A percentile compares a stretch with the other conserved stretches of the same genome.
Evolutionary conservation across 2,113 vertebrate species (phyloP).

Genomic region (Tyrannus savana): DNA sequence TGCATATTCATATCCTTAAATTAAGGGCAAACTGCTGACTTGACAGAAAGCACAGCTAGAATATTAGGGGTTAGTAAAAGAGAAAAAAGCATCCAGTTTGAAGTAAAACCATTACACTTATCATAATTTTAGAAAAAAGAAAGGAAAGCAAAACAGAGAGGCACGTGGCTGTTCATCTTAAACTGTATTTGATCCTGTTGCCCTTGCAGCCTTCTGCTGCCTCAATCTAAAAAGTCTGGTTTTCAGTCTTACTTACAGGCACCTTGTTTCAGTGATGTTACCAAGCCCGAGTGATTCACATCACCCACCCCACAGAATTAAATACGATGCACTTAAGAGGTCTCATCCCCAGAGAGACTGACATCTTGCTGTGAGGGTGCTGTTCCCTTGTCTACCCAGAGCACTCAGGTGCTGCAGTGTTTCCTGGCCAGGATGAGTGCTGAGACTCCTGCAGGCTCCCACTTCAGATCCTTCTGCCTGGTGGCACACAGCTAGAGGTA

Average conservation of each 20-base stretch:
- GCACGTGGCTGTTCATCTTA: background rate
- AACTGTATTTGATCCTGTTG: background rate
- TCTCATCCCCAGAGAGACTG: background rate
- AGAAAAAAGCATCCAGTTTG: background rate
- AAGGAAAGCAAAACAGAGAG: background rate
- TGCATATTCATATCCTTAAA: background rate
- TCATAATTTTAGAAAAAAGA: background rate
- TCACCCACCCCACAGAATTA: background rate
- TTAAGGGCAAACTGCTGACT: background rate
- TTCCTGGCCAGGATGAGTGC: background rate
- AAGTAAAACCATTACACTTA: background rate
- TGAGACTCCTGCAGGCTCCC: accelerated
- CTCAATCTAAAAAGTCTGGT: background rate
- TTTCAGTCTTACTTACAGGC: background rate
- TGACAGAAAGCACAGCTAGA: background rate
- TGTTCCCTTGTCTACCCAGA: background rate
- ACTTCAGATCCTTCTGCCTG: background rate
- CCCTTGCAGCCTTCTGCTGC: background rate
- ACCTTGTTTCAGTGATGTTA: background rate
- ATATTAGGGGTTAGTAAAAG: background rate
- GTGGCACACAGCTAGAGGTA: background rate
- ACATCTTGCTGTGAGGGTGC: background rate
- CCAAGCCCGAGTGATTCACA: background rate
- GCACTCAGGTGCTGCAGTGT: accelerated
- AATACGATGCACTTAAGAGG: background rate